phyloP scores from a whole-genome alignment of 2,113 vertebrate species.

The Microtus pennsylvanicus region DNA sequence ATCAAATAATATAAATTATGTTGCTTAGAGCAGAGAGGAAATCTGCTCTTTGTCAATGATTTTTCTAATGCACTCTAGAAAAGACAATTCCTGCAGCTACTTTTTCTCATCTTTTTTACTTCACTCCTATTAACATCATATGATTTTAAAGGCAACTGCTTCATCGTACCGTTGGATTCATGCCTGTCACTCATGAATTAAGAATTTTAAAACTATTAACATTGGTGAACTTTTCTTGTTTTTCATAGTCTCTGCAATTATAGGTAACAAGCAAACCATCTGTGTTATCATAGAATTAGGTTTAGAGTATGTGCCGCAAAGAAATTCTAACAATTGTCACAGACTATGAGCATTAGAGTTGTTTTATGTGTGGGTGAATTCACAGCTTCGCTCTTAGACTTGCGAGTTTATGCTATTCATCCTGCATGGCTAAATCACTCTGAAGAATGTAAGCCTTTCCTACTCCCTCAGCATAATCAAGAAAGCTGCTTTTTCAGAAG shows the following conservation, averaged over 20 bases:
- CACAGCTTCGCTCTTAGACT: neutral
- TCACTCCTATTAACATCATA: neutral
- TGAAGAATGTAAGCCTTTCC: neutral
- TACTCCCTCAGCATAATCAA: neutral
- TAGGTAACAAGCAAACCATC: neutral
- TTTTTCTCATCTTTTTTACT: neutral
- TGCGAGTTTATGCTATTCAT: neutral
- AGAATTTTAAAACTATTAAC: neutral
- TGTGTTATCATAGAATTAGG: neutral
- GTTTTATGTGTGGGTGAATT: neutral
- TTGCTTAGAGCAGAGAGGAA: conserved; percentile 83
- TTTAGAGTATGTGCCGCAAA: neutral
- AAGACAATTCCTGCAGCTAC: conserved; percentile 6
- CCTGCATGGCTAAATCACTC: neutral
- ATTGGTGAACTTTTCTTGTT: neutral
- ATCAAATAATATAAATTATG: conserved; percentile 86
- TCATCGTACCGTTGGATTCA: neutral
- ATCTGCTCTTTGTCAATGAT: conserved; percentile 72
- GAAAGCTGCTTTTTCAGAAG: neutral
- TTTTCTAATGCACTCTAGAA: conserved; percentile 46
- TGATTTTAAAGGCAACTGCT: conserved; percentile 48
- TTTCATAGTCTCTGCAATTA: neutral
- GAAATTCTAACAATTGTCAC: neutral
- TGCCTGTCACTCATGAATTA: neutral
- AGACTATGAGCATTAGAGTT: neutral